Percentiles rank a stretch among this genome's conserved stretches.
phyloP scores from a whole-genome alignment of 2,888 invertebrate species.

The Heliconius hortense region DNA sequence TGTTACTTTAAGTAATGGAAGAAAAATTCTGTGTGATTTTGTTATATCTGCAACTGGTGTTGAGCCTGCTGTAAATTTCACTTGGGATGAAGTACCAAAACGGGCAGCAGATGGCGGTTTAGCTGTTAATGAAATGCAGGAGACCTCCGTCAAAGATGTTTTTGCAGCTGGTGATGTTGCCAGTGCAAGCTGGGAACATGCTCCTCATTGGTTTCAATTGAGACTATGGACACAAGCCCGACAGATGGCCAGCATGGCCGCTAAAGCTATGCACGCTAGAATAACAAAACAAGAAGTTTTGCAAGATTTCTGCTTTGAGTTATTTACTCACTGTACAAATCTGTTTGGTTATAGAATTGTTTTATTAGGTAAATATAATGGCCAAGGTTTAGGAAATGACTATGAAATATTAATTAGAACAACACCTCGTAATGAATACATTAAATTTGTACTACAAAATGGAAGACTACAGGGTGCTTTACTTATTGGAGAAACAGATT shows the following conservation, averaged over 20 bases:
- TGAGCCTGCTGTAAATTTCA: conserved; percentile 84
- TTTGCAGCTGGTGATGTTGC: conserved; percentile 99
- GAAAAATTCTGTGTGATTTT: conserved; percentile 90
- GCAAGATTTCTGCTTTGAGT: conserved; percentile 98
- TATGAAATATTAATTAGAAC: conserved; percentile 93
- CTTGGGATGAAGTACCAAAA: conserved; percentile 76
- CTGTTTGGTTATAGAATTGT: conserved; percentile 97
- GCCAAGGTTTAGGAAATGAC: conserved; percentile 89
- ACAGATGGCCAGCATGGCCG: conserved; percentile 98
- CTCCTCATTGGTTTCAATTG: conserved; percentile 96
- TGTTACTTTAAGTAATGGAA: conserved; percentile 88
- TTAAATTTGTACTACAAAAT: conserved; percentile 93
- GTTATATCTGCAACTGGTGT: conserved; percentile 98
- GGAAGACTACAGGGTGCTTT: conserved; percentile 95
- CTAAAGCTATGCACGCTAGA: conserved; percentile 90
- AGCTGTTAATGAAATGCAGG: conserved; percentile 91
- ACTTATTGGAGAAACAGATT: conserved; percentile 97
- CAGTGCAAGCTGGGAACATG: conserved; percentile 88
- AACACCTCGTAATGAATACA: conserved; percentile 90
- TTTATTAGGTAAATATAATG: conserved; percentile 95
- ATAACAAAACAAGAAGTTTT: conserved; percentile 84
- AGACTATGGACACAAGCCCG: conserved; percentile 98
- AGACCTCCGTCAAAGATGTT: conserved; percentile 88
- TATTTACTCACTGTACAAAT: conserved; percentile 97
- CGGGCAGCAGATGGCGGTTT: conserved; percentile 90